phyloP scores from a whole-genome alignment of 2,113 vertebrate genomes.

The Poicephalus meyeri region DNA sequence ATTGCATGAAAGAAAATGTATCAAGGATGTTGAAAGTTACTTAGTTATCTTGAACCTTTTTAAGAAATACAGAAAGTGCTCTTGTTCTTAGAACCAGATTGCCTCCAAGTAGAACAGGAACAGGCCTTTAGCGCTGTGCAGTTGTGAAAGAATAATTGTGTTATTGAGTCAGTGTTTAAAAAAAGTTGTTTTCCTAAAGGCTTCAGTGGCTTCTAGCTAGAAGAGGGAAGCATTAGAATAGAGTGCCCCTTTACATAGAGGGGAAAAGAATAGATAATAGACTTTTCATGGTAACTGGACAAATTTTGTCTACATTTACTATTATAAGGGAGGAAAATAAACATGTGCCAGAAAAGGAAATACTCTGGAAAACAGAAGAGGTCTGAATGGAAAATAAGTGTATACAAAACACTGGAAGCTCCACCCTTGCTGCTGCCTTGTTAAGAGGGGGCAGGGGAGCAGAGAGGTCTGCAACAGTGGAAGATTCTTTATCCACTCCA shows the following conservation, averaged over 20 bases:
- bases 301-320: background rate
- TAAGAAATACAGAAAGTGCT: background rate
- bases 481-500: background rate
- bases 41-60: background rate
- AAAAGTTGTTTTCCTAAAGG: background rate
- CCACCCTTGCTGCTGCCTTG: background rate
- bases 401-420: background rate
- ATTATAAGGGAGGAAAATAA: background rate
- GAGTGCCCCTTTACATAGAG: background rate
- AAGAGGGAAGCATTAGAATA: background rate
- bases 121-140: background rate
- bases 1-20: background rate
- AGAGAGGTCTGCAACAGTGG: background rate
- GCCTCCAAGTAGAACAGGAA: background rate
- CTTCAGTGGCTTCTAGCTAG: slow-evolving; percentile 10
- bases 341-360: background rate
- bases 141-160: background rate
- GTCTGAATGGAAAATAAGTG: slow-evolving; percentile 19
- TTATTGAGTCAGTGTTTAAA: background rate
- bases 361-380: slow-evolving; percentile 2
- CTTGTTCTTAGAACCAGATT: background rate
- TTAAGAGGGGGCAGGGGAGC: background rate
- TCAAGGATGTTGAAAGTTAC: background rate
- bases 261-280: background rate
- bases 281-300: slow-evolving; percentile 5